These are phyloP conservation scores for Hylia prasina DNA, from an alignment of 2,113 vertebrate species.

Conservation along the genomic window DNA sequence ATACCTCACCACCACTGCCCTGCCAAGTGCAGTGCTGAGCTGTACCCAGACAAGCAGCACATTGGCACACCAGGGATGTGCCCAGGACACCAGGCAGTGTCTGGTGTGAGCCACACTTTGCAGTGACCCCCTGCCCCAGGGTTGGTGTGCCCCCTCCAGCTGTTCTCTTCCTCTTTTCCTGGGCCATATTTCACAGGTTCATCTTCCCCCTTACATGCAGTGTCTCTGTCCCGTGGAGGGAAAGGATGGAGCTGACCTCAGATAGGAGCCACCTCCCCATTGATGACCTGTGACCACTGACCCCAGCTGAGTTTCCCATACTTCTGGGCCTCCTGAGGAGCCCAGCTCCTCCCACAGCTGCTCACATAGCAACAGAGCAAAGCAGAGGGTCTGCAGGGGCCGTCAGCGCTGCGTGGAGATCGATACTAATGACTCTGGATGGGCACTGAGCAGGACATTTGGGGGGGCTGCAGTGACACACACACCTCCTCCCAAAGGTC, in stretches of 20 bases:
- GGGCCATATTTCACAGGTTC: not conserved
- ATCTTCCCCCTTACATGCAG: fast-evolving
- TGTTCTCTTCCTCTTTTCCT: not conserved
- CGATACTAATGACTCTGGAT: not conserved
- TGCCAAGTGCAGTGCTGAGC: not conserved
- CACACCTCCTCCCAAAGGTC: not conserved
- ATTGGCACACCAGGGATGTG: not conserved
- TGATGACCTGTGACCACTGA: not conserved
- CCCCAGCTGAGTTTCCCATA: not conserved
- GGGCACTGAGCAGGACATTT: not conserved
- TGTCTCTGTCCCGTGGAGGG: not conserved
- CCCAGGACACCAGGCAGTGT: not conserved
- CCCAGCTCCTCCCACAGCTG: not conserved
- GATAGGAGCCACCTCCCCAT: not conserved
- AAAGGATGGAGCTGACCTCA: not conserved
- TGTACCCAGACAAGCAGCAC: not conserved
- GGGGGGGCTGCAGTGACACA: not conserved
- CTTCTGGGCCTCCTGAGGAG: not conserved
- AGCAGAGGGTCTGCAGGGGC: not conserved
- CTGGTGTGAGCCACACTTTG: not conserved
- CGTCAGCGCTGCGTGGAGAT: not conserved
- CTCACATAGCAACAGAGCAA: not conserved
- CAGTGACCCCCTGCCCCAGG: not conserved
- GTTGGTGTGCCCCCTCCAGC: not conserved
- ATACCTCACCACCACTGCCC: not conserved